These are phyloP conservation scores for Andrena cerasifolii DNA, from an alignment of 1,140 invertebrate species.

Conservation along the genomic window DNA sequence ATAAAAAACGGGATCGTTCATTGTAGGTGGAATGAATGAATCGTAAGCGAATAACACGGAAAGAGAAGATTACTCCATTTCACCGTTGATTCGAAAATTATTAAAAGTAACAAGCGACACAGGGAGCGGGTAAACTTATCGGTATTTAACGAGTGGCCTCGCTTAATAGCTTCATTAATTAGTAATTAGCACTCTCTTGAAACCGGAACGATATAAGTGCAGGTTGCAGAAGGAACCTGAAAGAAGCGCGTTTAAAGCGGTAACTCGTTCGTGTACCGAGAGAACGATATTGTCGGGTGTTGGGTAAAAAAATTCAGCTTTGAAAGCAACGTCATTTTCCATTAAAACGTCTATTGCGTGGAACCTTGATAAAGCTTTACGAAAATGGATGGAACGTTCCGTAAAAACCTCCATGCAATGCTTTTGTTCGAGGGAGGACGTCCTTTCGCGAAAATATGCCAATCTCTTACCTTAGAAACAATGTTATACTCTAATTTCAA, in stretches of 20 bases:
- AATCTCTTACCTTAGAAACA: slow-evolving; percentile 32
- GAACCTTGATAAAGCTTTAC: slow-evolving; percentile 9
- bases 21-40: too few species aligned
- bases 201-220: not conserved
- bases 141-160: not conserved
- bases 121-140: not conserved
- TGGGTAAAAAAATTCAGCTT: slow-evolving; percentile 19
- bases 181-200: slow-evolving; percentile 4
- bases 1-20: too few species aligned
- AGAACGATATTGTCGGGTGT: slow-evolving; percentile 14
- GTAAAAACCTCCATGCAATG: slow-evolving; percentile 27
- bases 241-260: not conserved
- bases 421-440: slow-evolving; percentile 11
- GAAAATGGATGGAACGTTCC: slow-evolving; percentile 27
- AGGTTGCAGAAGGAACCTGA: not conserved
- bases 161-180: slow-evolving; percentile 10
- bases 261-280: not conserved
- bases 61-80: not conserved
- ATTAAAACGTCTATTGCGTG: slow-evolving; percentile 37
- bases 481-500: not conserved
- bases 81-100: not conserved
- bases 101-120: not conserved
- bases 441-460: slow-evolving; percentile 19
- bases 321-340: slow-evolving; percentile 51
- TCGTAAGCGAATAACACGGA: not conserved